Conservation (phyloP, 2,113 vertebrate genomes). For the Calypte anna region DNA sequence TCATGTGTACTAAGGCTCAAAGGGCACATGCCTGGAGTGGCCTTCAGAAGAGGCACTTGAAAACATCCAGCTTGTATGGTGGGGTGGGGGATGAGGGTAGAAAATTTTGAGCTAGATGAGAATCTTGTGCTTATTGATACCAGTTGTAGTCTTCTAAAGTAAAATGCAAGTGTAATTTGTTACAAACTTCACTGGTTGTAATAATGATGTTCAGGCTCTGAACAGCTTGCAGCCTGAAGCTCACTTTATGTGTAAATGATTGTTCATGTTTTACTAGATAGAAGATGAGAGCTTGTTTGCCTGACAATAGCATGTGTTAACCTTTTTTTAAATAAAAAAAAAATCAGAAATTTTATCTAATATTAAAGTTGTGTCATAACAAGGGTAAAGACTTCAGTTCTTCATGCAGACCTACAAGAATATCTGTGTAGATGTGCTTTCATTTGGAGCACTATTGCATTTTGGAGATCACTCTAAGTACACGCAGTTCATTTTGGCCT, state of each 20-base stretch:
- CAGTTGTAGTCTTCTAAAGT: background rate
- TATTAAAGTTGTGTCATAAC: background rate
- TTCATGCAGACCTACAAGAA: background rate
- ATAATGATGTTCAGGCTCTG: background rate
- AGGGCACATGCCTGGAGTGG: background rate
- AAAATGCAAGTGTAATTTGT: background rate
- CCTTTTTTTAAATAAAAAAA: background rate
- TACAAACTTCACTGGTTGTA: background rate
- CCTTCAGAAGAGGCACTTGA: background rate
- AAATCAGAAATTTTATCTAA: background rate
- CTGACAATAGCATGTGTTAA: background rate
- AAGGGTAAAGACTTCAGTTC: background rate
- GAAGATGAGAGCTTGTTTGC: background rate
- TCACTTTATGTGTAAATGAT: background rate
- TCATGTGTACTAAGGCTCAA: background rate
- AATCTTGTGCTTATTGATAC: background rate
- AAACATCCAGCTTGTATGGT: background rate
- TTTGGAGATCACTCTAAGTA: background rate
- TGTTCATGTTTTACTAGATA: background rate
- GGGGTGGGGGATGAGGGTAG: background rate
- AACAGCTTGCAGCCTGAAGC: background rate
- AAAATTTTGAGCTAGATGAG: background rate
- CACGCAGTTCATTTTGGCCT: background rate
- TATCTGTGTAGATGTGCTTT: background rate
- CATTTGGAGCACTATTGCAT: background rate